Conservation (phyloP, 2,797 vertebrate species). For the Triplophysa bombifrons region DNA sequence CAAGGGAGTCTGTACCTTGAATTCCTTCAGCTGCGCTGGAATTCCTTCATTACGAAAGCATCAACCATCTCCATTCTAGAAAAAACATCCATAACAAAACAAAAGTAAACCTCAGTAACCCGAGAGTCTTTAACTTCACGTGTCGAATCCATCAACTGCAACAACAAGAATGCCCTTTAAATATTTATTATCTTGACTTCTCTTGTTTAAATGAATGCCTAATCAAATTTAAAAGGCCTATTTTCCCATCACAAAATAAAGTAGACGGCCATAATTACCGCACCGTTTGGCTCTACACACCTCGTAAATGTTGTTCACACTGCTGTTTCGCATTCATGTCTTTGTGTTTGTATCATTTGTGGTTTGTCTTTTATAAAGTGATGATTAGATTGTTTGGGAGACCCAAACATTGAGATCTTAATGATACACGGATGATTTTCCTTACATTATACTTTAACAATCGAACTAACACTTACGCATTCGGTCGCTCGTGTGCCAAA, state of each 20-base stretch:
- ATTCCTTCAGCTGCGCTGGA: constrained; percentile 10
- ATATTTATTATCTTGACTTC: constrained; percentile 39
- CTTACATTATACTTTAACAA: constrained; percentile 10
- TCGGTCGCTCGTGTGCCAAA: constrained; percentile 15
- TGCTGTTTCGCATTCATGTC: constrained; percentile 17
- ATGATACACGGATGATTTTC: constrained; percentile 20
- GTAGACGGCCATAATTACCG: constrained; percentile 31
- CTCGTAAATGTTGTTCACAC: constrained; percentile 41
- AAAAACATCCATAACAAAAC: constrained; percentile 39
- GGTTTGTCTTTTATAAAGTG: constrained; percentile 40
- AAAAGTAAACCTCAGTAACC: constrained; percentile 22
- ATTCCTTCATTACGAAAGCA: background rate
- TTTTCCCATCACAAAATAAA: constrained; percentile 42
- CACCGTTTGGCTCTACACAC: constrained; percentile 28
- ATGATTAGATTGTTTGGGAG: constrained; percentile 34
- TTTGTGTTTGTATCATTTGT: constrained; percentile 41
- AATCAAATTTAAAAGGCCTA: constrained; percentile 39
- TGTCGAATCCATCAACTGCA: constrained; percentile 22
- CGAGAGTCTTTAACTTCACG: constrained; percentile 14
- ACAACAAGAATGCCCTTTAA: constrained; percentile 35
- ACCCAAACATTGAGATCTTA: background rate
- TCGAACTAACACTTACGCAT: constrained; percentile 20
- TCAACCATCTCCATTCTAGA: constrained; percentile 28
- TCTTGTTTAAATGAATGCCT: constrained; percentile 26
- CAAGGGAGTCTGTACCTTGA: background rate